Evolutionary conservation across 1,140 invertebrate genomes (phyloP).

Genomic region (Chelonus insularis): DNA sequence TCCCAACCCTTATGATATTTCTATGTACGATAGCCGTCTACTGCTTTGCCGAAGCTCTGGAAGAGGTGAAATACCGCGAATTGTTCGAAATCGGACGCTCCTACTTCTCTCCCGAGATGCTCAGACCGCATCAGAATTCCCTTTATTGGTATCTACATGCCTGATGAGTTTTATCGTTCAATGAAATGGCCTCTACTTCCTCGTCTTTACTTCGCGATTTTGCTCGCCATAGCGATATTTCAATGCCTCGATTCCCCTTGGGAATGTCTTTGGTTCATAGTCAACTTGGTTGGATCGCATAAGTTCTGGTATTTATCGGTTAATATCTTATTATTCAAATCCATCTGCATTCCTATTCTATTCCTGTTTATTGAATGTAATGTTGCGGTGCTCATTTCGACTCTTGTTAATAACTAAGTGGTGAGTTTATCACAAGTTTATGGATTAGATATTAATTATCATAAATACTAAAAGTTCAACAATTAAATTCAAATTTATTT

Average conservation of each 20-base stretch:
- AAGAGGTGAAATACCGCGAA: slow-evolving; percentile 43
- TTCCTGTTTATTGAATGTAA: too few relatives aligned
- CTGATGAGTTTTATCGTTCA: slow-evolving; percentile 42
- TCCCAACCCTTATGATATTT: slow-evolving; percentile 41
- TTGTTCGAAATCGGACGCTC: slow-evolving; percentile 48
- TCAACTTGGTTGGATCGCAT: background rate
- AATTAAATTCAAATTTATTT: too few relatives aligned
- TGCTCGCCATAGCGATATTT: background rate
- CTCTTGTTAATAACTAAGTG: too few relatives aligned
- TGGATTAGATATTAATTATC: too few relatives aligned
- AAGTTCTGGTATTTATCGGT: slow-evolving; percentile 10
- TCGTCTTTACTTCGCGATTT: slow-evolving; percentile 1
- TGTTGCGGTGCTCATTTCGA: too few relatives aligned
- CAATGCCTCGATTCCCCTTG: slow-evolving; percentile 15
- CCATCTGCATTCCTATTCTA: too few relatives aligned
- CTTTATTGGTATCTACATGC: slow-evolving; percentile 52
- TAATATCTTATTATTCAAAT: slow-evolving; percentile 9
- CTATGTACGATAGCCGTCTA: slow-evolving; percentile 1
- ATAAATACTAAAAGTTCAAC: too few relatives aligned
- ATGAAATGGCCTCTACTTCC: background rate
- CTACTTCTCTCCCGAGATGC: slow-evolving; percentile 42
- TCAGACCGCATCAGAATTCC: slow-evolving; percentile 42
- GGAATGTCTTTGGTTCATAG: slow-evolving; percentile 18
- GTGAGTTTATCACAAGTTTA: too few relatives aligned
- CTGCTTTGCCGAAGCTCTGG: background rate